Evolutionary conservation across 1,140 invertebrate genomes (phyloP), one percentile per base, ranked within the genome.

Genomic region (Nilaparvata lugens): DNA sequence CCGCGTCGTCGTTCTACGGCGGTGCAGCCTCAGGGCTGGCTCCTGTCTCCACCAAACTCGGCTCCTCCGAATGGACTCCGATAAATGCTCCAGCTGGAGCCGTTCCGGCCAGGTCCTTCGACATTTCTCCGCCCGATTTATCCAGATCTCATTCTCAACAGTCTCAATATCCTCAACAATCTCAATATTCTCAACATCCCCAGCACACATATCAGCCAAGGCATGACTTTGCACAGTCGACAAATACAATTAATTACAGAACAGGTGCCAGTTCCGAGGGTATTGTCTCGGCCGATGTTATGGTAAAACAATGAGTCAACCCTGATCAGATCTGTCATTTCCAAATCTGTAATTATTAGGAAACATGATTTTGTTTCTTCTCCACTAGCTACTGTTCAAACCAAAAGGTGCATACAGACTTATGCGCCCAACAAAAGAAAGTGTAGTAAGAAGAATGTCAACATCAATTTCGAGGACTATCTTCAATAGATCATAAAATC

Each of bases 41-140:
- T 35, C 31, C 31, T 1, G 13, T 35, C 31, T 35, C 31, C 31
- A 35, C 31, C 9, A 35, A 35, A 35, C 31, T 35, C 2, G 31
- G 31, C 7, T 35, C 31, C 3, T 61, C 55, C 1, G 64, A 65
- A 51, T 69, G 68, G 68, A 66, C 63, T 16, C 68, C 68, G 0
- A 69, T 69, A 16, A 67, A 68, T 55, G 66, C 68, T n/a, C 66
- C 68, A 16, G 62, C 63, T 21, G 65, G 66, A 11, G 63, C 66
- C 5, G 65, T 66, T 2, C 67, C 67, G 4, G 66, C 66, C 13
- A 62, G 58, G 38, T 61, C 63, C 6, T 68, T 68, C 48, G 63
- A 65, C 18, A 67, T 67, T 14, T 60, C 62, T 9, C 60, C 66
- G 9, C 68, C 68, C 9, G 64, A 69, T 45, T 53, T 68, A 11